Evolutionary conservation across 2,888 invertebrate genomes (phyloP), one percentile per base, ranked within the genome.

Genomic region (Megaustenia siamemsis): DNA sequence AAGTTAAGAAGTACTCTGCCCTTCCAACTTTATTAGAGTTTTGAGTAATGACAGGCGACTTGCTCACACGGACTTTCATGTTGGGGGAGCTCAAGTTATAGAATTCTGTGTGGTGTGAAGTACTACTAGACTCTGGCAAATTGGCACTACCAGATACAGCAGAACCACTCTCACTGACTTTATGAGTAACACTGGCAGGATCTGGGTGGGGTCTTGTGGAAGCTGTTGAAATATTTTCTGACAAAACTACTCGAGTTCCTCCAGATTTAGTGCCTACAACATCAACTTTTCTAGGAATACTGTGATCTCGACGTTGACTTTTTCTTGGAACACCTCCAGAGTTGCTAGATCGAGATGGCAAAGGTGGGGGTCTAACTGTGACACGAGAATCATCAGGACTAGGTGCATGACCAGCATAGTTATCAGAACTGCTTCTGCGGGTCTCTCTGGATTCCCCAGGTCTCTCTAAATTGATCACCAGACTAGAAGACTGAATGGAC

Each of bases 381-480:
- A 80, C 66, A n/a, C 82, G 68, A 40, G 82, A 53, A 45, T 71
- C 43, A 68, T 83, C 84, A 82, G 88, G 88, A n/a, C 87, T 88
- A 5, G 12, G 32, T 0, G 45, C 43, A 35, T 79, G 40, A 35
- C 56, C 82, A 40, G 85, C 76, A 28, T 35, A 45, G 38, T 77
- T 69, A 10, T 60, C 73, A 8, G 71, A 49, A 68, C 83, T 83
- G 32, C 32, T 69, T 40, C 79, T 77, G 6, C 69, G 66, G 38
- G 83, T 87, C n/a, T 83, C 83, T 45, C 63, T 45, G 0, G 78
- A 66, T 21, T 43, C 86, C 24, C 80, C 83, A 8, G 84, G 87
- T 73, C 82, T 84, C 40, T 84, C 84, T 15, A 84, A 73, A 38
- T 79, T 84, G 15, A 84, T 75, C 0, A 80, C 66, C 6, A 84